Evolutionary conservation across 2,797 vertebrate species (phyloP).

Genomic region (Champsocephalus gunnari): DNA sequence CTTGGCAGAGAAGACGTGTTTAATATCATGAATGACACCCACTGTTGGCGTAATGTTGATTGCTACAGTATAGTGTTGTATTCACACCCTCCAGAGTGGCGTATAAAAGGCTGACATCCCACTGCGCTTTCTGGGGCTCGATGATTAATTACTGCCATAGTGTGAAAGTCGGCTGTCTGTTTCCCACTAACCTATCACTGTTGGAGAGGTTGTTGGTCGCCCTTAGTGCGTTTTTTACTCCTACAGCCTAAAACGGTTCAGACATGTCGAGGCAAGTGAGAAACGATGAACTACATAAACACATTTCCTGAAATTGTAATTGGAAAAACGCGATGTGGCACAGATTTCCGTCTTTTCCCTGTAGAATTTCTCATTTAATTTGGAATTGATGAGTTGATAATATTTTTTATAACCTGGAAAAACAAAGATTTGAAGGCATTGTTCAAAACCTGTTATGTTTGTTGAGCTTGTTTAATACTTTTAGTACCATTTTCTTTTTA

Average conservation of each 20-base stretch:
- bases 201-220: constrained; percentile 27
- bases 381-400: not conserved
- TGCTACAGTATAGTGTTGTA: constrained; percentile 21
- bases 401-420: not conserved
- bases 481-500: too few relatives aligned
- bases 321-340: not conserved
- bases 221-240: constrained; percentile 10
- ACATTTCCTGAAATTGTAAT: not conserved
- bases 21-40: constrained; percentile 17
- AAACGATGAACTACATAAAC: not conserved
- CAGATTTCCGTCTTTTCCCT: not conserved
- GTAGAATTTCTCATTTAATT: not conserved
- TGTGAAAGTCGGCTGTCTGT: constrained; percentile 59
- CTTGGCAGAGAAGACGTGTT: constrained; percentile 1
- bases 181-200: constrained; percentile 41
- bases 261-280: constrained; percentile 13
- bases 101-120: constrained; percentile 36
- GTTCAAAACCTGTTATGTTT: not conserved
- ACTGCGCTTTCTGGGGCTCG: constrained; percentile 55
- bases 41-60: constrained; percentile 26
- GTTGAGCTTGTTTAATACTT: too few relatives aligned
- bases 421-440: not conserved
- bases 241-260: not conserved
- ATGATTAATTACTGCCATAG: constrained; percentile 63
- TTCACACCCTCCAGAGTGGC: constrained; percentile 42